phyloP scores from a whole-genome alignment of 2,113 vertebrate genomes.

The Bufo bufo region DNA sequence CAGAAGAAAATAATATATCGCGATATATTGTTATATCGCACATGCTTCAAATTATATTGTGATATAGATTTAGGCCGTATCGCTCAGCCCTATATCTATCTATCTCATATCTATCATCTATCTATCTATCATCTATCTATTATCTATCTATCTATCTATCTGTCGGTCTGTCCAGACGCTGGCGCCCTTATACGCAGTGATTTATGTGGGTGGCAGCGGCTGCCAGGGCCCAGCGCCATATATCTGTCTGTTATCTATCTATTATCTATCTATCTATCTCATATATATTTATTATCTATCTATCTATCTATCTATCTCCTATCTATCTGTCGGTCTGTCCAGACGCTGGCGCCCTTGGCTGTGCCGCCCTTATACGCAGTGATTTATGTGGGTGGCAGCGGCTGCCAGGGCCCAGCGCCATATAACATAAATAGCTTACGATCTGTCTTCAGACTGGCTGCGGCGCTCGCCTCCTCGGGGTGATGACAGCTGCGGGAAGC shows the following conservation, averaged over 20 bases:
- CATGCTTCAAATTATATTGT: no score
- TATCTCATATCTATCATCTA: background rate
- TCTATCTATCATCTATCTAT: background rate
- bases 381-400: background rate
- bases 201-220: no score
- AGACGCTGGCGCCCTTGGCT: background rate
- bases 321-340: background rate
- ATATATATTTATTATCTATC: background rate
- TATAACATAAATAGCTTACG: background rate
- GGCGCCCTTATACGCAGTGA: no score
- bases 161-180: no score
- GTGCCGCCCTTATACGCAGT: background rate
- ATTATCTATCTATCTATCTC: background rate
- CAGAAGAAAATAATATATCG: no score
- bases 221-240: no score
- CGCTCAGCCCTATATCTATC: background rate
- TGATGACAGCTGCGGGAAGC: conserved; percentile 37
- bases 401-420: background rate
- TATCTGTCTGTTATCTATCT: background rate
- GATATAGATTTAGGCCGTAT: background rate
- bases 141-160: background rate
- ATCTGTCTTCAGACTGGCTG: background rate
- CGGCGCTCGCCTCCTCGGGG: background rate
- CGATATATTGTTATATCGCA: no score
- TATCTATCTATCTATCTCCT: background rate